Base-by-base conservation (phyloP, 2,888 invertebrate genomes). In the Adela reaumurella region DNA sequence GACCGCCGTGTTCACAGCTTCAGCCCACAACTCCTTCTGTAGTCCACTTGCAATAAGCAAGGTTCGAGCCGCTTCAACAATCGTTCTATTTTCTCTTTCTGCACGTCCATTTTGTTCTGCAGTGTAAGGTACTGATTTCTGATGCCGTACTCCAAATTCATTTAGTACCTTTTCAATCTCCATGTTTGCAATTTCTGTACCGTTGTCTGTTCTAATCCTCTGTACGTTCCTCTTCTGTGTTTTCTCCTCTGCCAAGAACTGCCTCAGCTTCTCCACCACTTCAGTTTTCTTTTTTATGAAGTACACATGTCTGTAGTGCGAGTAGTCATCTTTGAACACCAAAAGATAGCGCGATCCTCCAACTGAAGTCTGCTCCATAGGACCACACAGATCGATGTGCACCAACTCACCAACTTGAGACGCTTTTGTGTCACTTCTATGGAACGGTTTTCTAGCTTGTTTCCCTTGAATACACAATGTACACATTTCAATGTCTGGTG, bases 1-100 rank as follows among this genome's bases (percentile, higher is more conserved):
- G 1, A 59, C 58, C 14, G 62, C 63, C 48, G 59, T 62, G 5
- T 59, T 56, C 0, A 65, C 58, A 2, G 67, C 67, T 54, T 69
- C 67, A 3, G 64, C 65, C 67, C 65, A 68, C 6, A 64, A 53
- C n/a, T 55, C 54, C 20, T 55, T 48, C 24, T 51, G 44, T 8
- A 62, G 41, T 1, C 56, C 56, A 56, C 60, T 54, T 1, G n/a
- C n/a, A n/a, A n/a, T n/a, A n/a, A 61, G 42, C 60, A 61, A 60
- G 1, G 60, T 53, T 1, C 56, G 49, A 6, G 60, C 57, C 50
- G 52, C 57, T 19, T 61, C 59, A 17, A 62, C 56, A 2, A 64
- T 55, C 0, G 62, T 62, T 0, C 64, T 43, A 1, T 55, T 57
- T 29, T 64, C 63, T 14, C 64, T 46, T 44, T 65, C 59, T 49